A percentile compares a stretch with the other conserved stretches of the same genome.
These are phyloP conservation scores for Euura lappo DNA, from an alignment of 1,140 invertebrate species.

Conservation along the genomic window DNA sequence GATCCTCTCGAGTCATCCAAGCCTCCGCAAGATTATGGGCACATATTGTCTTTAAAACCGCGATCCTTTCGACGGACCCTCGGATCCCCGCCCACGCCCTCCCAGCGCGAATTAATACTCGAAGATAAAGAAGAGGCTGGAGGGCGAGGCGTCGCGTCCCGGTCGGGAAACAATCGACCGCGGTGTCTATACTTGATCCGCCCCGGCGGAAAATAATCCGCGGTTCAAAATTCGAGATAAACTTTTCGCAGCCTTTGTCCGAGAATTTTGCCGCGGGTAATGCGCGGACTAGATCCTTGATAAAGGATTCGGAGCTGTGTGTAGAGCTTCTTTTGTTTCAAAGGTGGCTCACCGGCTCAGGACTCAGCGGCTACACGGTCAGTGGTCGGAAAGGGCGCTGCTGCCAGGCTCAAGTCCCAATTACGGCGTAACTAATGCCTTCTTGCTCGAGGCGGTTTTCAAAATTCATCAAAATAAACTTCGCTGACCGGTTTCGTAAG, in stretches of 20 bases:
- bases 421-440: conserved; percentile 54
- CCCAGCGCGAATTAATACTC: conserved; percentile 49
- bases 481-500: conserved; percentile 31
- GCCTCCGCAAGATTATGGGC: no score
- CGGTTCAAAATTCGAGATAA: no score
- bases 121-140: conserved; percentile 32
- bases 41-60: not conserved
- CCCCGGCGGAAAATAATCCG: not conserved
- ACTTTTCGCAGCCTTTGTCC: no score
- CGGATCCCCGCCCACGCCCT: conserved; percentile 21
- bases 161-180: not conserved
- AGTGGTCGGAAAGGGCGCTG: not conserved
- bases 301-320: not conserved
- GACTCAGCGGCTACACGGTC: not conserved
- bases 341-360: not conserved
- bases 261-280: not conserved
- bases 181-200: not conserved
- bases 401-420: conserved; percentile 25
- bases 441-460: conserved; percentile 45
- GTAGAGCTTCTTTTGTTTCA: not conserved
- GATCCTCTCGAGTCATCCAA: not conserved
- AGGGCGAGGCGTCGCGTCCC: not conserved
- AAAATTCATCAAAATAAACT: conserved; percentile 56
- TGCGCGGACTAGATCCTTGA: not conserved
- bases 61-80: not conserved